Base-by-base conservation (phyloP, 2,797 vertebrate species). In the Cetoscarus ocellatus region DNA sequence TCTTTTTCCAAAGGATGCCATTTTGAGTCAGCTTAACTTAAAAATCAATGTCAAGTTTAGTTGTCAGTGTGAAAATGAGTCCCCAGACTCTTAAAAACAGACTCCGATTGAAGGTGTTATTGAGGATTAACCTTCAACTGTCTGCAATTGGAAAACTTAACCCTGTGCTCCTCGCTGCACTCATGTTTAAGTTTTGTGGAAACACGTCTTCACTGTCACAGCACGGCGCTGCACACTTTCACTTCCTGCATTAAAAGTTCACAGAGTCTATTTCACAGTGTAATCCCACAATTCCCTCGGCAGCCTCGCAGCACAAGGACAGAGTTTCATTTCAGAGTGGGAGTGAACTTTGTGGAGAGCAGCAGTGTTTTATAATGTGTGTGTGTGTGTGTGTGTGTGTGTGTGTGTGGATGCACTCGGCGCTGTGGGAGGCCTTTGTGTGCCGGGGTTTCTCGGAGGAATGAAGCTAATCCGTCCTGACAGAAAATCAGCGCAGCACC, bases 401-500 rank as follows among this genome's bases (percentile, higher is more conserved):
- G 10, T 44, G 39, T 43, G 49, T 49, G 58, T 51, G 38, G 17
- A 66, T 66, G 42, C 52, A 57, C 15, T 9, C 38, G 27, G 53
- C 15, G 1, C 55, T 6, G 52, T 65, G 60, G 66, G 61, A 65
- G 62, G 72, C 62, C 51, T 48, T 60, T 71, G 42, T 71, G 39
- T 19, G 56, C 43, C 17, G 11, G 40, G 19, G 51, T 59, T 47
- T 66, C 63, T 50, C 44, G 34, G 43, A 73, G 56, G 73, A 65
- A 40, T 36, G 48, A 73, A 65, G 64, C 55, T 79, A 67, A 83
- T 81, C 64, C 54, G 1, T n/a, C 8, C 78, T 48, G 80, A 80
- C 75, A 82, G 68, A 60, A 80, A 82, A 75, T 81, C 62, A 63
- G 61, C 62, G 55, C 77, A n/a, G 73, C 64, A 60, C 40, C 53